These are phyloP conservation scores for Mizuhopecten yessoensis DNA, from an alignment of 1,140 invertebrate genomes.

Conservation along the genomic window DNA sequence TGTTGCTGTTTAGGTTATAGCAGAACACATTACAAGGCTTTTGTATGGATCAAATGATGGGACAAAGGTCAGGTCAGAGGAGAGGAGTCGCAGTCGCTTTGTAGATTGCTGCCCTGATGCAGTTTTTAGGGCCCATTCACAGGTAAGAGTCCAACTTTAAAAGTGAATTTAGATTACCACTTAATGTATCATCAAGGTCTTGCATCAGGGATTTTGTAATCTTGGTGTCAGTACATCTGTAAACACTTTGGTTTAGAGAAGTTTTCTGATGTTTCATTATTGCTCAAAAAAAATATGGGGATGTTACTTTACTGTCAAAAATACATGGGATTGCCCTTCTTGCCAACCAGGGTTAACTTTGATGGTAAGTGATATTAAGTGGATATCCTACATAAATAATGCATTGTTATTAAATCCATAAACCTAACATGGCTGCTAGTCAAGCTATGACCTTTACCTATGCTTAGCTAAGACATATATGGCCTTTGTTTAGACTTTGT, in stretches of 20 bases:
- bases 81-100: background rate
- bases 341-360: no score
- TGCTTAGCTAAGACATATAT: background rate
- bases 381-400: no score
- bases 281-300: background rate
- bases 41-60: slow-evolving; percentile 36
- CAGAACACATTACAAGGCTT: background rate
- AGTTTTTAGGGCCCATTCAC: background rate
- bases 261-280: background rate
- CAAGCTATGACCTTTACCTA: no score
- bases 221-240: background rate
- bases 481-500: no score
- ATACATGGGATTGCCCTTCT: background rate
- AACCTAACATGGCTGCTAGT: no score
- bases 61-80: background rate
- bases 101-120: background rate
- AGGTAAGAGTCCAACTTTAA: background rate
- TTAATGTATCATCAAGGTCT: no score
- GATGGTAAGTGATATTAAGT: no score
- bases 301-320: background rate
- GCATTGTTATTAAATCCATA: no score
- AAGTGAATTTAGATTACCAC: background rate
- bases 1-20: slow-evolving; percentile 42
- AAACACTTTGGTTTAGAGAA: background rate
- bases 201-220: no score